phyloP scores from a whole-genome alignment of 2,113 vertebrate species.

The Ceuthmochares aereus region DNA sequence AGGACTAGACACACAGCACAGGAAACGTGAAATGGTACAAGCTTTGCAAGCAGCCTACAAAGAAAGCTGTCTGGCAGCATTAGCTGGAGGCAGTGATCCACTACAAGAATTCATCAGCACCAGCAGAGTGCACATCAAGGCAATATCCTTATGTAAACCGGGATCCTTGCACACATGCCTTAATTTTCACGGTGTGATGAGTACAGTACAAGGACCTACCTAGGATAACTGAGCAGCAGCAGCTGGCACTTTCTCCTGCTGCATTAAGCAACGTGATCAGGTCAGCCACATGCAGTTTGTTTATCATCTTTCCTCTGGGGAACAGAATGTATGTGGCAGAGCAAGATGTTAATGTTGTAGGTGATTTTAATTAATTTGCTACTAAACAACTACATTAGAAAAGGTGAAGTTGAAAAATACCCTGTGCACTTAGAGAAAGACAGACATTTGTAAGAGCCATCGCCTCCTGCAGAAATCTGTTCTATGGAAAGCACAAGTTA shows the following conservation, averaged over 20 bases:
- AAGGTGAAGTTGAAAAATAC: neutral
- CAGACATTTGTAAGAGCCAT: neutral
- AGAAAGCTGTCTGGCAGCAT: neutral
- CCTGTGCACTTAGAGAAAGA: neutral
- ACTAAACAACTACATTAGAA: neutral
- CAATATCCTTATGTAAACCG: neutral
- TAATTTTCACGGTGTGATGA: neutral
- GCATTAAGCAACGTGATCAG: neutral
- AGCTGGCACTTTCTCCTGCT: conserved; percentile 10
- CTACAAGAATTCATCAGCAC: neutral
- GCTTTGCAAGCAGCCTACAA: neutral
- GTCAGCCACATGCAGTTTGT: neutral
- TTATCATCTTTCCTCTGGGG: conserved; percentile 1
- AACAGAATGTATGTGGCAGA: neutral
- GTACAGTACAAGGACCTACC: neutral
- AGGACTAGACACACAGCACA: neutral
- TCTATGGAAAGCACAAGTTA: neutral
- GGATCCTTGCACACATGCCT: neutral
- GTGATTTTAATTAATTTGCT: neutral
- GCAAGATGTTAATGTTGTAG: neutral
- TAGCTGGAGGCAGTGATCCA: neutral
- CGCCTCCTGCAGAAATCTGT: neutral
- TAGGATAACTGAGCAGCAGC: neutral
- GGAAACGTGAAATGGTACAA: neutral
- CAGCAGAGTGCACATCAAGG: neutral